A percentile compares a stretch with the other conserved stretches of the same genome.
Conservation (phyloP, 2,797 vertebrate species). For the Sternarchorhynchus goeldii region DNA sequence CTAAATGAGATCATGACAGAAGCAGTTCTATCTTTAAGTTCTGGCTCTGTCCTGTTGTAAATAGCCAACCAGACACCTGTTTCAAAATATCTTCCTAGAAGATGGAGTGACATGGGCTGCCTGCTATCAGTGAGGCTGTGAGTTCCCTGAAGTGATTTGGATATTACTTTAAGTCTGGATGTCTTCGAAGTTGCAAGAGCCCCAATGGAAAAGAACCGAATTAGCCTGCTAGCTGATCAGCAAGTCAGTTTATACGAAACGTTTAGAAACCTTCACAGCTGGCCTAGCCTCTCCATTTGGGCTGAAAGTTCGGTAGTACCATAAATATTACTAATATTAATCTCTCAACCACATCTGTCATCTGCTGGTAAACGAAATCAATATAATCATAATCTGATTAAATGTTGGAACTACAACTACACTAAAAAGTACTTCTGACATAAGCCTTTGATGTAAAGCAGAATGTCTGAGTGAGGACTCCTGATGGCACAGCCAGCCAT, state of each 20-base stretch:
- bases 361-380: too few relatives aligned
- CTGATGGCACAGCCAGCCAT: neutral
- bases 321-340: too few relatives aligned
- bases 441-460: neutral
- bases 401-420: too few relatives aligned
- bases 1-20: conserved; percentile 28
- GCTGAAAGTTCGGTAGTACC: too few relatives aligned
- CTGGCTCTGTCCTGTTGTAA: conserved; percentile 30
- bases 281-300: too few relatives aligned
- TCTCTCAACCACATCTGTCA: too few relatives aligned
- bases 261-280: neutral
- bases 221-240: too few relatives aligned
- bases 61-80: conserved; percentile 24
- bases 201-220: neutral
- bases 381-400: too few relatives aligned
- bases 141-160: neutral
- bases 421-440: too few relatives aligned
- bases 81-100: conserved; percentile 19
- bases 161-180: neutral
- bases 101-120: neutral
- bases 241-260: neutral
- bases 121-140: neutral
- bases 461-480: conserved; percentile 39
- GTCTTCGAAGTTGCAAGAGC: neutral
- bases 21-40: conserved; percentile 39